These are phyloP conservation scores for Chaetodon trifasciatus DNA, from an alignment of 2,797 vertebrate genomes.

Conservation along the genomic window DNA sequence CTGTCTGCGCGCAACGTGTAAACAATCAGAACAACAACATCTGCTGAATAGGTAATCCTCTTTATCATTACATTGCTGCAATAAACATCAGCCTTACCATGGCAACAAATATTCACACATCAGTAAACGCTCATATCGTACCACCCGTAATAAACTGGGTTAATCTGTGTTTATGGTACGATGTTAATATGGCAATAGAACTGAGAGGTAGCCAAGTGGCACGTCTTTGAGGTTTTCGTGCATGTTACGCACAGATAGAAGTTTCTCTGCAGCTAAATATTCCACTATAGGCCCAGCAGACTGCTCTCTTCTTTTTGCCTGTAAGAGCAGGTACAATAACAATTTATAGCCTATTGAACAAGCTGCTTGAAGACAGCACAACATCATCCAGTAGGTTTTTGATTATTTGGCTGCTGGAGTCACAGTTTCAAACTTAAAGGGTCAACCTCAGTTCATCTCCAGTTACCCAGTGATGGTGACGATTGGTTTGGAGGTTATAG, in stretches of 20 bases:
- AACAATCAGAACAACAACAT: constrained; percentile 48
- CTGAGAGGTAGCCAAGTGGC: background rate
- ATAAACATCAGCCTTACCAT: constrained; percentile 27
- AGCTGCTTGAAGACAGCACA: background rate
- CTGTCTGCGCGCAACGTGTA: background rate
- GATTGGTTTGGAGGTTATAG: background rate
- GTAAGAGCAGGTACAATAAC: background rate
- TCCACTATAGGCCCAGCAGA: background rate
- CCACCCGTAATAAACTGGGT: background rate
- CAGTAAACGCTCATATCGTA: background rate
- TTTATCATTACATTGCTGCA: constrained; percentile 28
- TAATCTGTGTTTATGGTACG: background rate
- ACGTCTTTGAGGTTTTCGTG: background rate
- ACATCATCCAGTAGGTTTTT: background rate
- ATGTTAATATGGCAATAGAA: background rate
- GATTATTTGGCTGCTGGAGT: background rate
- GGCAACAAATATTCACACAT: constrained; percentile 16
- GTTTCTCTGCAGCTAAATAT: background rate
- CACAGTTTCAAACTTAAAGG: background rate
- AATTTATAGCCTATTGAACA: background rate
- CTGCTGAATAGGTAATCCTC: constrained; percentile 52
- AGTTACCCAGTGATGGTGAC: background rate
- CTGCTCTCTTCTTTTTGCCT: background rate
- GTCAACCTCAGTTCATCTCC: background rate
- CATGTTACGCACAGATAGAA: background rate